phyloP scores from a whole-genome alignment of 1,140 invertebrate species.

The Drosophila sechellia region DNA sequence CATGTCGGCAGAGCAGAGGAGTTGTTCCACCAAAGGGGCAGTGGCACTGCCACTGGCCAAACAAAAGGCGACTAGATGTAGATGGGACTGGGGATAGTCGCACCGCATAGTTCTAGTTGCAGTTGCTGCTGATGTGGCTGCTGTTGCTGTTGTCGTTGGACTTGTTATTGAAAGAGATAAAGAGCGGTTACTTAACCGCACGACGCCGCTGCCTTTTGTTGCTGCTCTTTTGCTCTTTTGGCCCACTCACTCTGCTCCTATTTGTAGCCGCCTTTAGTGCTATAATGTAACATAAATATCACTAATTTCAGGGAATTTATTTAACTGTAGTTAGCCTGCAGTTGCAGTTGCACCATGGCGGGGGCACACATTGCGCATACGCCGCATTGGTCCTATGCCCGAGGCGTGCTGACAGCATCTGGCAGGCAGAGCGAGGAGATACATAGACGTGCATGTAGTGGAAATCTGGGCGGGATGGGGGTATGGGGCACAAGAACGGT shows the following conservation, averaged over 20 bases:
- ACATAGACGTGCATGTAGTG: not conserved
- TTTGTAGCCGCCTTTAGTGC: constrained; percentile 65
- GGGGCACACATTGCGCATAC: constrained; percentile 65
- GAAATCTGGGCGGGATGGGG: not conserved
- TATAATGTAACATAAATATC: constrained; percentile 79
- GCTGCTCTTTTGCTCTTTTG: constrained; percentile 27
- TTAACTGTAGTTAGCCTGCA: constrained; percentile 72
- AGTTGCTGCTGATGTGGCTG: constrained; percentile 20
- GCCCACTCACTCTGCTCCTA: constrained; percentile 10
- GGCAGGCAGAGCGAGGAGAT: constrained; percentile 31
- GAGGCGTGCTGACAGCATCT: constrained; percentile 72
- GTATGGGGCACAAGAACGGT: not conserved
- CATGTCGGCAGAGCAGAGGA: constrained; percentile 30
- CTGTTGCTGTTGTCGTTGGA: constrained; percentile 55
- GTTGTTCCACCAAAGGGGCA: constrained; percentile 24
- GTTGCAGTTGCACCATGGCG: constrained; percentile 10
- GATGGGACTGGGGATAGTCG: constrained; percentile 28
- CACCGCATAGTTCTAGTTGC: constrained; percentile 54
- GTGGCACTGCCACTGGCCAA: constrained; percentile 1
- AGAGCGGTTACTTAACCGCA: constrained; percentile 81
- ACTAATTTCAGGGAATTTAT: constrained; percentile 81
- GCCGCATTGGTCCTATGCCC: constrained; percentile 44
- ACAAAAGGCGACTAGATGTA: constrained; percentile 19
- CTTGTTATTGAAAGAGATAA: constrained; percentile 81
- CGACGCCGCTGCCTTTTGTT: constrained; percentile 54